Evolutionary conservation across 2,113 vertebrate genomes (phyloP).

Genomic region (Oriolus oriolus): DNA sequence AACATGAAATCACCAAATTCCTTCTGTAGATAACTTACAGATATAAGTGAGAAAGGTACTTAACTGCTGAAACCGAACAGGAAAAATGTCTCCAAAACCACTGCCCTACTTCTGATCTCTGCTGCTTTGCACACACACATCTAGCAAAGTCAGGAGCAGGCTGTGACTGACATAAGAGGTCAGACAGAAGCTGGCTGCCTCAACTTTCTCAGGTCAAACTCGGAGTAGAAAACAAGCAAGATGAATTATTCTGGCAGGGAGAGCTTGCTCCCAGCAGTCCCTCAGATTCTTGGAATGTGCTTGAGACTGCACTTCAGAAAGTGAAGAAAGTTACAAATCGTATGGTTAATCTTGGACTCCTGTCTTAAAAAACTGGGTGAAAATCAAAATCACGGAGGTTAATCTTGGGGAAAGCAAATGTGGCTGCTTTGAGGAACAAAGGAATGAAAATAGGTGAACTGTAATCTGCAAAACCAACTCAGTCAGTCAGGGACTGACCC

Average conservation of each 20-base stretch:
- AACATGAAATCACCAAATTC: neutral
- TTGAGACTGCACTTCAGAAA: neutral
- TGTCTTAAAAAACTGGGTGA: neutral
- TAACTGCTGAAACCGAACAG: neutral
- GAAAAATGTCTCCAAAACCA: neutral
- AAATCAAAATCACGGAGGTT: neutral
- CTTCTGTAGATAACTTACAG: neutral
- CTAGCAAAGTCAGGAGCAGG: neutral
- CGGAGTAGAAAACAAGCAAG: neutral
- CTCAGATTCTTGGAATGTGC: neutral
- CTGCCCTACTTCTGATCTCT: neutral
- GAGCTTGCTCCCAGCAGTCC: neutral
- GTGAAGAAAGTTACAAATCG: neutral
- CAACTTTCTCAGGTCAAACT: conserved; percentile 15
- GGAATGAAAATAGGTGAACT: neutral
- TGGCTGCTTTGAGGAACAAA: neutral
- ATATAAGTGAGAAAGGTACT: neutral
- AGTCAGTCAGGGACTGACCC: neutral
- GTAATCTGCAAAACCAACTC: neutral
- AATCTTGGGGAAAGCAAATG: neutral
- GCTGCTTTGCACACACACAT: neutral
- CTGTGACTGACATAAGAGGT: neutral
- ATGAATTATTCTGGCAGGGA: conserved; percentile 5
- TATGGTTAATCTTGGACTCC: neutral
- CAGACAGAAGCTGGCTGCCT: conserved; percentile 29